Evolutionary conservation across 35 echinoderm and acorn worm genomes (phyloP).

Genomic region (Ptychodera flava): DNA sequence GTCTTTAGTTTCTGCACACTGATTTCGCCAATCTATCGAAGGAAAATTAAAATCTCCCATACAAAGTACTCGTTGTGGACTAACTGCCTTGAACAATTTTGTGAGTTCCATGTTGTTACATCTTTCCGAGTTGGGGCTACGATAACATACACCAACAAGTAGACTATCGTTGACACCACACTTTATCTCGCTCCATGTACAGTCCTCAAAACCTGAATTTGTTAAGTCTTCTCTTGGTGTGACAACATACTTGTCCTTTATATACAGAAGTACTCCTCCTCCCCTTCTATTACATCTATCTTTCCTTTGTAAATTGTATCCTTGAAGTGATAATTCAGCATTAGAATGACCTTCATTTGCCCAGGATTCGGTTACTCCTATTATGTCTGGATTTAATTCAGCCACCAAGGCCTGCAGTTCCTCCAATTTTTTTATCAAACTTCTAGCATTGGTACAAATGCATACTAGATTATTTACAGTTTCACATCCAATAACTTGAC

Average conservation of each 20-base stretch:
- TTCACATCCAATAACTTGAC: not conserved
- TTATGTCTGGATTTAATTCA: not conserved
- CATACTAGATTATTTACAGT: not conserved
- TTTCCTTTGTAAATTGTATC: conserved; percentile 8
- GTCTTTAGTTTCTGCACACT: not conserved
- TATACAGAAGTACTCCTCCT: conserved; percentile 32
- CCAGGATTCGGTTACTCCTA: conserved; percentile 32
- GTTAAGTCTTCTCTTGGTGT: not conserved
- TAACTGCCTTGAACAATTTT: not conserved
- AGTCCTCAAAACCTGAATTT: conserved; percentile 10
- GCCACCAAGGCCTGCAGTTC: not conserved
- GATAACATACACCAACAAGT: conserved; percentile 11
- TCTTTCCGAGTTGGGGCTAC: conserved; percentile 14
- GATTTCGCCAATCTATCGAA: conserved; percentile 14
- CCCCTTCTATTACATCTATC: conserved; percentile 12
- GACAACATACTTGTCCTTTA: not conserved
- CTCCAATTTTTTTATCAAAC: too few species aligned
- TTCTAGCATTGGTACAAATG: too few species aligned
- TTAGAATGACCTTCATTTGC: conserved; percentile 19
- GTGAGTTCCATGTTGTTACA: conserved; percentile 3
- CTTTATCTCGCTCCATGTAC: conserved; percentile 23
- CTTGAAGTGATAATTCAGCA: conserved; percentile 19
- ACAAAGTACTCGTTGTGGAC: not conserved
- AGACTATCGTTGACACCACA: not conserved
- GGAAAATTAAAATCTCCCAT: conserved; percentile 33